Evolutionary conservation across 1,140 invertebrate genomes (phyloP), one percentile per base, ranked within the genome.

Genomic region (Pogonomyrmex californicus): DNA sequence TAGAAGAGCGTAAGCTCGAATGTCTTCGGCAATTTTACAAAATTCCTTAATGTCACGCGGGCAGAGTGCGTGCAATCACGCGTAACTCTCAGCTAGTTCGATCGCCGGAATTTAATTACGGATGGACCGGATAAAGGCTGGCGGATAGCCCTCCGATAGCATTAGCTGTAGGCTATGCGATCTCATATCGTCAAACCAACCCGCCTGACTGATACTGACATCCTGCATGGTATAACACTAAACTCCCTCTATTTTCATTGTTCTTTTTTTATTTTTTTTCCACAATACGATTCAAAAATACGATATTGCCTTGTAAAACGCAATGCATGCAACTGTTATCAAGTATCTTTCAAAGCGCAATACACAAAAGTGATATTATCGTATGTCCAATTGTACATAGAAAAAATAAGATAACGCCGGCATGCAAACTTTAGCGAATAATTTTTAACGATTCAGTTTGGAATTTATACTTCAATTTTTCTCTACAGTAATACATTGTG

Each of bases 81-180:
- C 76, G 76, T 86, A 47, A 33, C 73, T 60, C 44, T 70, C 71
- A 49, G 49, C 56, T 58, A 76, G 65, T 78, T 81, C 83, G 83
- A 86, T 86, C 83, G 33, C 2, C 38, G 87, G 87, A 88, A 88
- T 88, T 88, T 88, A 88, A 88, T 88, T 88, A 86, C 63, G 58
- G 38, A 47, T 38, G 68, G 51, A 51, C 41, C 65, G 65, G 56
- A 68, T 81, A 83, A 86, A 86, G 60, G 65, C 47, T 56, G 77
- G 23, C 54, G 44, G 76, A 62, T 68, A 71, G 38, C 73, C 33
- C 41, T 60, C 7, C 82, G 73, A 85, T 51, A n/a, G 38, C 62
- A 85, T 85, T 76, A 85, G 58, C n/a, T 85, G 58, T 63, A 60
- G 60, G 73, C 70, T 51, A 62, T 65, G 76, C 73, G 49, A 65